Evolutionary conservation across 2,113 vertebrate genomes (phyloP), one percentile per base, ranked within the genome.

Genomic region (Burhinus bistriatus): DNA sequence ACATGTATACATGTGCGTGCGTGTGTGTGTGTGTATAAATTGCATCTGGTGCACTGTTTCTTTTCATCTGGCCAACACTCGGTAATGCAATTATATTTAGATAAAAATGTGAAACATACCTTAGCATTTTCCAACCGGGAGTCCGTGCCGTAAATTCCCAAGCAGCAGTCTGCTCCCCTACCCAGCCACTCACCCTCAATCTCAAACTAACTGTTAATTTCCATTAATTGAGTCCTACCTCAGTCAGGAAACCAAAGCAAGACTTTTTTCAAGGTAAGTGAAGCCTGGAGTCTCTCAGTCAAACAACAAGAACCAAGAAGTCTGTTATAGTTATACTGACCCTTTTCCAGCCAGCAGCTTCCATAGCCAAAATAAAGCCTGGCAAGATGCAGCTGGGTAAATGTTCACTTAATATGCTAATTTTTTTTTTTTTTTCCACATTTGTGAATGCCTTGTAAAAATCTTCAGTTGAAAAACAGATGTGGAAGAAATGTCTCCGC

Each of bases 41-140:
- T 20, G 15, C 77, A 93, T 65, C 91, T 96, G 84, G 81, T 49
- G 69, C 36, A 11, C 64, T 72, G 77, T 45, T 96, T 92, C 90
- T 95, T 95, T 93, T 97, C 96, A 91, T 82, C 89, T 92, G 87
- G 83, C 54, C 82, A 81, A 78, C 71, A 93, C 83, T 92, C 79
- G 64, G 54, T 62, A 89, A 92, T 47, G 62, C 61, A 83, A 94
- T 85, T 95, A 90, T 79, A 79, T 76, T 93, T 47, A 84, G 79
- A 85, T 82, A 96, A 88, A 90, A 96, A 96, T 25, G 51, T 92
- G 89, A 95, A 96, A 87, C 77, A 83, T 52, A 71, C 66, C 79
- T 82, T 70, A 59, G 68, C 62, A 25, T 93, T 97, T 93, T 91
- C 70, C 40, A 91, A 19, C 25, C 78, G 52, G 54, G 32, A 76